Conservation (phyloP, 2,888 invertebrate genomes). For the Periphyllus acericola region DNA sequence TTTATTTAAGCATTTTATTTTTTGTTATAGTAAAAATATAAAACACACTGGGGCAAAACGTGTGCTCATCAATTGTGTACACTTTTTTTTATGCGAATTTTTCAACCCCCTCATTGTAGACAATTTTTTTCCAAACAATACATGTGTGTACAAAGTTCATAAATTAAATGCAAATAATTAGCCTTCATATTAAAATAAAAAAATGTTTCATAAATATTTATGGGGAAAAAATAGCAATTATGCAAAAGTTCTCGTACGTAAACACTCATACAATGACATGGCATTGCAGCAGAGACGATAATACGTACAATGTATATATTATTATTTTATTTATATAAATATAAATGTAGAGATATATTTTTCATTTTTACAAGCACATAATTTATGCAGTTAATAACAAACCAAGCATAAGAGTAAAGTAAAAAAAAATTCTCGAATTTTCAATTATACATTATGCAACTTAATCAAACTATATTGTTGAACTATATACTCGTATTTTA, state of each 20-base stretch:
- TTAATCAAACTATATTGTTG: too few relatives aligned
- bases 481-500: background rate
- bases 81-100: background rate
- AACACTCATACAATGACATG: background rate
- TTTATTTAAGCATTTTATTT: background rate
- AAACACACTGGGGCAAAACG: background rate
- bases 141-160: background rate
- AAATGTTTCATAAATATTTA: slow-evolving; percentile 1
- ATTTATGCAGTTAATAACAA: background rate
- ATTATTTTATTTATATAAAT: slow-evolving; percentile 4
- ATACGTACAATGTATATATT: background rate
- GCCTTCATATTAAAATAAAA: background rate
- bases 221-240: background rate
- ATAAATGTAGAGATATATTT: background rate
- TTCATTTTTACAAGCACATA: background rate
- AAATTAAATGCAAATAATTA: slow-evolving; percentile 7
- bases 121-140: background rate
- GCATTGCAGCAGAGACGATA: background rate
- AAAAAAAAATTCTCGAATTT: background rate
- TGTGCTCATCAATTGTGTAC: background rate
- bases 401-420: background rate
- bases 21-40: background rate
- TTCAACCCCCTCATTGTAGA: background rate
- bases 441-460: background rate
- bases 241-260: background rate